Conservation (phyloP, 2,797 vertebrate species). For the Lutjanus campechanus region DNA sequence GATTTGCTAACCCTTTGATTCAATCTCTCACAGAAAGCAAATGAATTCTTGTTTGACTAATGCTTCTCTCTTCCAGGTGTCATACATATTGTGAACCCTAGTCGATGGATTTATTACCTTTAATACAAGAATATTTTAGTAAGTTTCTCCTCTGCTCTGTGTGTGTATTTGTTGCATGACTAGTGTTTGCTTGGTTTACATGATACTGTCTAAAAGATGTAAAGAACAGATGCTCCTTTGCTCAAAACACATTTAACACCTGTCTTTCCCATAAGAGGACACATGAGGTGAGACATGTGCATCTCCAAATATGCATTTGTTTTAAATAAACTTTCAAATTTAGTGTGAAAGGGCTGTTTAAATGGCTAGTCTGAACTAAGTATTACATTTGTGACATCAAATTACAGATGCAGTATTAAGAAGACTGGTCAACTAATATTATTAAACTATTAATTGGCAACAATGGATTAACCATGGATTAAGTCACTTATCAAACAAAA, state of each 20-base stretch:
- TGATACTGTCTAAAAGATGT: neutral
- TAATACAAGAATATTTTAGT: conserved; percentile 83
- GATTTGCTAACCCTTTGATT: neutral
- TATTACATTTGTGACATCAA: neutral
- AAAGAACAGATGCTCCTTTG: neutral
- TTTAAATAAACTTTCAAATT: neutral
- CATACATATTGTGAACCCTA: conserved; percentile 74
- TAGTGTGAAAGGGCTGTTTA: neutral
- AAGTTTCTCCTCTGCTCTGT: conserved; percentile 67
- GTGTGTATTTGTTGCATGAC: conserved; percentile 6
- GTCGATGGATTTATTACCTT: conserved; percentile 86
- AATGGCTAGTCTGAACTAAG: neutral
- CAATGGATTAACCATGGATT: neutral
- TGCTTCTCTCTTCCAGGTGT: conserved; percentile 77
- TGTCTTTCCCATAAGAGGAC: neutral
- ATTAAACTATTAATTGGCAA: neutral
- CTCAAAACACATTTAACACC: neutral
- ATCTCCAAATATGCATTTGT: neutral
- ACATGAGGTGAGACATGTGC: neutral
- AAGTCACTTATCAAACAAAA: neutral
- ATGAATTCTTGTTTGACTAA: conserved; percentile 7
- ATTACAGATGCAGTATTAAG: neutral
- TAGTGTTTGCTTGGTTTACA: too few relatives aligned
- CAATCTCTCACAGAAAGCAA: neutral
- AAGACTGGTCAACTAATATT: neutral